phyloP scores from a whole-genome alignment of 2,113 vertebrate species.

The Emydura subglobosa region DNA sequence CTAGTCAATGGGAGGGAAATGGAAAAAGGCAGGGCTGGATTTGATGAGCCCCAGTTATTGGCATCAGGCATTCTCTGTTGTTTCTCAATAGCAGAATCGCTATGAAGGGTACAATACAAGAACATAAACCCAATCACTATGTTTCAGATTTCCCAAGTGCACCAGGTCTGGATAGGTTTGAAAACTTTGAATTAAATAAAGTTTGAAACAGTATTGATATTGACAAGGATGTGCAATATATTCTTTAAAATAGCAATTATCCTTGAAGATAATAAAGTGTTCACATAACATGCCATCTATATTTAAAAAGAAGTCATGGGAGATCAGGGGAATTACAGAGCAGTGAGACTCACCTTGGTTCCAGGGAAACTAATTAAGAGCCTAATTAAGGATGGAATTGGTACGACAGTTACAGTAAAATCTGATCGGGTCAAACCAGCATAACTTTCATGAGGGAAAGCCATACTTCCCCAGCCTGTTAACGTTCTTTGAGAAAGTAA shows the following conservation, averaged over 20 bases:
- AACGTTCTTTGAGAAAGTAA: not conserved
- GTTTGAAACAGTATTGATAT: not conserved
- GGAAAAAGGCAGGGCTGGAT: not conserved
- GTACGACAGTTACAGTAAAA: not conserved
- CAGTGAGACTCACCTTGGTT: not conserved
- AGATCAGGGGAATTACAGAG: conserved; percentile 15
- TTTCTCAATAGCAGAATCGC: not conserved
- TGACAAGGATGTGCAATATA: not conserved
- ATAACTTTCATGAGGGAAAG: not conserved
- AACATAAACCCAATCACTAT: not conserved
- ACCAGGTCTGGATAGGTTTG: not conserved
- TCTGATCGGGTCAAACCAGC: not conserved
- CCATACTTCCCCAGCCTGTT: not conserved
- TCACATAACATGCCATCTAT: not conserved
- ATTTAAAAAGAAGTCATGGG: not conserved
- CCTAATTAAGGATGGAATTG: conserved; percentile 26
- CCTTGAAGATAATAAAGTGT: not conserved
- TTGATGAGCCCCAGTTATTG: not conserved
- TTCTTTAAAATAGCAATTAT: not conserved
- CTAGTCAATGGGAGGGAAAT: not conserved
- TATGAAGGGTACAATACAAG: not conserved
- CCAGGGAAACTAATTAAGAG: conserved; percentile 14
- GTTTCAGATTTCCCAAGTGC: not conserved
- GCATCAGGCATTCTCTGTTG: not conserved
- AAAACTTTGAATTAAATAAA: not conserved